Evolutionary conservation across 23 tunicate species (phyloP).

Genomic region (Styela plicata): DNA sequence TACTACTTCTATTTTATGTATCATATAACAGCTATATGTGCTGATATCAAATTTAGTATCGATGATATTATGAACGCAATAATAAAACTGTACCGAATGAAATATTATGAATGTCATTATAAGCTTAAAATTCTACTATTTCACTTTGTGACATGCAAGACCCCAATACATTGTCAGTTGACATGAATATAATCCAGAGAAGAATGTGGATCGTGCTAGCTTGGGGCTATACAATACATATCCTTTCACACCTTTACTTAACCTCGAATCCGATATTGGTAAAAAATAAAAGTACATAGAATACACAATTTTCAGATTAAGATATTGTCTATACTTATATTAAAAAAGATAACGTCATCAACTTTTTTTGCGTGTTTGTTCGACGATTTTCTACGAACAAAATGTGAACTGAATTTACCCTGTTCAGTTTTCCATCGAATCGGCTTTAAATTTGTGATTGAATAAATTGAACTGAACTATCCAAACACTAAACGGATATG

Average conservation of each 20-base stretch:
- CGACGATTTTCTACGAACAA: too few species aligned
- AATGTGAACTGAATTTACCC: too few species aligned
- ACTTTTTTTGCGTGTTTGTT: too few species aligned
- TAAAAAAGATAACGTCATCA: too few species aligned
- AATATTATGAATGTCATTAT: conserved; percentile 4
- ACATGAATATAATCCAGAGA: neutral
- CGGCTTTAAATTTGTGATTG: too few species aligned
- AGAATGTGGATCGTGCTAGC: conserved; percentile 1
- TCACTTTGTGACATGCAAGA: neutral
- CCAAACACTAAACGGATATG: too few species aligned
- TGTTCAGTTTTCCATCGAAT: too few species aligned
- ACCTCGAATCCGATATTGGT: neutral
- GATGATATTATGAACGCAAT: neutral
- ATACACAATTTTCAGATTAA: too few species aligned
- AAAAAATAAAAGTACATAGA: neutral
- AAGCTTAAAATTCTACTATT: conserved; percentile 6
- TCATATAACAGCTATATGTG: too few species aligned
- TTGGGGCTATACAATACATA: neutral
- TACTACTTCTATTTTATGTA: too few species aligned
- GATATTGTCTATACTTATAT: too few species aligned
- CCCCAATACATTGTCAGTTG: neutral
- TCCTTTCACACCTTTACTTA: conserved; percentile 3
- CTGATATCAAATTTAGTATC: neutral
- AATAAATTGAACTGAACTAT: too few species aligned
- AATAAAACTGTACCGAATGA: conserved; percentile 1